Conservation (phyloP, 2,888 invertebrate genomes). For the Scaptomyza parva region DNA sequence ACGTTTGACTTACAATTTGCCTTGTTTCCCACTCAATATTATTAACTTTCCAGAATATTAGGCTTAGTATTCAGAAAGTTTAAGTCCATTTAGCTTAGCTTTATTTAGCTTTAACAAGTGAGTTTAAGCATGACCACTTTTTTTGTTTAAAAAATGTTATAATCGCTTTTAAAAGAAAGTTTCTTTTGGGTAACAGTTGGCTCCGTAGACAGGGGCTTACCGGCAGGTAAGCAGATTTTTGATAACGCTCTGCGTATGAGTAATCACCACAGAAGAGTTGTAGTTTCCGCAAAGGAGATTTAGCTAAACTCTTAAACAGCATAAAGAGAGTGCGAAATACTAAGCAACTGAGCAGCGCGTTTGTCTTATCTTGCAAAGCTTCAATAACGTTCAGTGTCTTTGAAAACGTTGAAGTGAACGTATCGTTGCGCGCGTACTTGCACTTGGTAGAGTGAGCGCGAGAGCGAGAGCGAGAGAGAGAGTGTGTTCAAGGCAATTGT, state of each 20-base stretch:
- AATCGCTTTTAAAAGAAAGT: conserved; percentile 6
- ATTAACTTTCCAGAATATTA: neutral
- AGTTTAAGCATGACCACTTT: neutral
- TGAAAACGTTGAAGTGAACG: conserved; percentile 12
- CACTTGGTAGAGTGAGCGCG: neutral
- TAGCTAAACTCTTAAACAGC: neutral
- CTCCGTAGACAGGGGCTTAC: conserved; percentile 20
- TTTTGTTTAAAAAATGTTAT: neutral
- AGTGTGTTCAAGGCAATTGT: neutral
- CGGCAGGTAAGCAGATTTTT: conserved; percentile 22
- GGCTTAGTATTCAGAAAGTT: no score
- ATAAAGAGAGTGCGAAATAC: neutral
- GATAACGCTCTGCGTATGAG: conserved; percentile 46
- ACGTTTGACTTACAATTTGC: no score
- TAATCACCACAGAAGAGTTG: conserved; percentile 27
- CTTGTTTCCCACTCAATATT: neutral
- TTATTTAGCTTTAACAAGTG: no score
- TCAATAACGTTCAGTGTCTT: conserved; percentile 24
- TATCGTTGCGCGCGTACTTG: conserved; percentile 4
- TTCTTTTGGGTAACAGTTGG: neutral
- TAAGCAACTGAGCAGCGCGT: conserved; percentile 13
- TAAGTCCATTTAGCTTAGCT: conserved; percentile 3
- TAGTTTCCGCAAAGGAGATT: neutral
- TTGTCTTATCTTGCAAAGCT: conserved; percentile 36
- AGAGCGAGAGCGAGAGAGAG: neutral